A percentile compares a stretch with the other conserved stretches of the same genome.
Conservation (phyloP, 1,140 invertebrate species). For the Micrasema minimum region DNA sequence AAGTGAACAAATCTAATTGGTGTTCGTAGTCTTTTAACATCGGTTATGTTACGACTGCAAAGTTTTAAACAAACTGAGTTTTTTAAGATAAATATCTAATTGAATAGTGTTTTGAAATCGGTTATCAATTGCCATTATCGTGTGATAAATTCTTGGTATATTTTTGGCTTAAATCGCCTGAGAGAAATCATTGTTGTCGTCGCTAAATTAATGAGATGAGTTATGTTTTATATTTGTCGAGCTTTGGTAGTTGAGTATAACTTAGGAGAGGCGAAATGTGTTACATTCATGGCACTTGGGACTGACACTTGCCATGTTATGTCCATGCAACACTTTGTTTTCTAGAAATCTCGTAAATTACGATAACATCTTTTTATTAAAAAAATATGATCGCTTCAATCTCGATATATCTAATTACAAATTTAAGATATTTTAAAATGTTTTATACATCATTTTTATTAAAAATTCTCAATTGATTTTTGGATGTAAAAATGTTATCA, state of each 20-base stretch:
- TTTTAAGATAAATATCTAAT: slow-evolving; percentile 45
- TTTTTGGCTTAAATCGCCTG: slow-evolving; percentile 54
- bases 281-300: slow-evolving; percentile 14
- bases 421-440: slow-evolving; percentile 45
- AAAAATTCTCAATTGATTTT: slow-evolving; percentile 37
- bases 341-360: slow-evolving; percentile 46
- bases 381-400: slow-evolving; percentile 46
- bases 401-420: slow-evolving; percentile 48
- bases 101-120: slow-evolving; percentile 52
- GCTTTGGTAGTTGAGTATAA: slow-evolving; percentile 52
- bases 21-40: slow-evolving; percentile 43
- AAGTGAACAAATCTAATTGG: slow-evolving; percentile 40
- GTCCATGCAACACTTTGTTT: slow-evolving; percentile 42
- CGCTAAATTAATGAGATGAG: slow-evolving; percentile 51
- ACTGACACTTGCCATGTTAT: slow-evolving; percentile 41
- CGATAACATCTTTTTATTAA: slow-evolving; percentile 40
- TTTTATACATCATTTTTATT: slow-evolving; percentile 46
- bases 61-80: slow-evolving; percentile 52
- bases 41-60: slow-evolving; percentile 48
- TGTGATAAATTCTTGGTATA: slow-evolving; percentile 55
- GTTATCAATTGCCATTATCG: slow-evolving; percentile 54
- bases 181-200: slow-evolving; percentile 53
- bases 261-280: slow-evolving; percentile 45
- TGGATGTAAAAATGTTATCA: slow-evolving; percentile 40
- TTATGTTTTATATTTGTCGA: slow-evolving; percentile 55